Evolutionary conservation across 1,140 invertebrate genomes (phyloP).

Genomic region (Drosophila mauritiana): DNA sequence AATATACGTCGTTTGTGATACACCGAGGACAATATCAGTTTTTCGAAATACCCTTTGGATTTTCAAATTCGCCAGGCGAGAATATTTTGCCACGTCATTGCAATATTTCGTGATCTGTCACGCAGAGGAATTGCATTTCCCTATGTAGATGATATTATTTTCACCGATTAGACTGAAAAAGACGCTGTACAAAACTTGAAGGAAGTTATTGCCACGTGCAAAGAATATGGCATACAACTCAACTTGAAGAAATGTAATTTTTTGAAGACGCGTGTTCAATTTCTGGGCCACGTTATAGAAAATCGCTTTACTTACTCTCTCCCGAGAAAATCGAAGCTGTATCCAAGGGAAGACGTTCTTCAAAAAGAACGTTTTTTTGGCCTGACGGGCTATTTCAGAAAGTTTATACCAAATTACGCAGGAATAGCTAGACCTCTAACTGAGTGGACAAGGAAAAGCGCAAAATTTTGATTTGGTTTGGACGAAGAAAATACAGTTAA

Average conservation of each 20-base stretch:
- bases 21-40: constrained; percentile 16
- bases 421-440: too few species aligned
- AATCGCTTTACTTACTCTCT: too few species aligned
- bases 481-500: too few species aligned
- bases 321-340: too few species aligned
- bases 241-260: neutral
- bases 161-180: neutral
- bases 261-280: neutral
- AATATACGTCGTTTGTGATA: constrained; percentile 22
- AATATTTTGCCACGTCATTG: neutral
- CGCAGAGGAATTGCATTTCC: neutral
- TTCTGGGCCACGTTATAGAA: neutral
- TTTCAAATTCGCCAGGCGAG: neutral
- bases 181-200: too few species aligned
- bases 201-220: too few species aligned
- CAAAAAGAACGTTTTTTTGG: too few species aligned
- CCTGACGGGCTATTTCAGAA: too few species aligned
- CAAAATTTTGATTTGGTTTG: too few species aligned
- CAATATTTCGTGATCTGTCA: neutral
- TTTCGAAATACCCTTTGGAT: neutral
- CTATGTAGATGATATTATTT: neutral
- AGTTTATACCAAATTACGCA: too few species aligned
- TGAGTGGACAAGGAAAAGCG: too few species aligned
- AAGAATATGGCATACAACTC: neutral
- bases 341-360: too few species aligned